Percentiles rank a stretch among this genome's conserved stretches.
Conservation (phyloP, 2,888 invertebrate genomes). For the Lydus trimaculatus region DNA sequence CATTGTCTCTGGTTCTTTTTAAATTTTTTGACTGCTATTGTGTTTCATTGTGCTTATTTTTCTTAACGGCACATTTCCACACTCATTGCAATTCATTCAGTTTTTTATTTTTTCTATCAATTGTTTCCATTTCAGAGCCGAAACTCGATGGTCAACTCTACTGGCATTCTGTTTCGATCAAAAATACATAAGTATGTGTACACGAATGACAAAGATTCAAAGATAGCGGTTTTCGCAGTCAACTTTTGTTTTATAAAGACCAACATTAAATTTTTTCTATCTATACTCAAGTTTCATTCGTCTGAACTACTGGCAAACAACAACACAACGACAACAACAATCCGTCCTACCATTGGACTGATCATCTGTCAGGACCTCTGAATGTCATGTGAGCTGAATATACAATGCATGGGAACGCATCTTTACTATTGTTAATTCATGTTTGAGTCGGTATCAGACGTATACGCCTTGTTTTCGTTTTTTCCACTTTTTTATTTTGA, state of each 20-base stretch:
- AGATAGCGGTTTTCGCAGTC: conserved; percentile 48
- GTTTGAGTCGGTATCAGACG: conserved; percentile 36
- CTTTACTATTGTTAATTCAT: conserved; percentile 54
- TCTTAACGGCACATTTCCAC: conserved; percentile 32
- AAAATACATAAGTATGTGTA: conserved; percentile 46
- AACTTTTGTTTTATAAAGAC: conserved; percentile 52
- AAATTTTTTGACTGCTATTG: not conserved
- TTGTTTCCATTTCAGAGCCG: not conserved
- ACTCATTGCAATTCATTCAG: conserved; percentile 43
- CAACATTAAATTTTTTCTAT: conserved; percentile 50
- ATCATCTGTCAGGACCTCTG: conserved; percentile 42
- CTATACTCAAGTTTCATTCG: conserved; percentile 17
- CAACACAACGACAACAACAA: conserved; percentile 45
- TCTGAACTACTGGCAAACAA: conserved; percentile 32
- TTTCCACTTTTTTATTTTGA: not conserved
- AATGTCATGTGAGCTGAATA: conserved; percentile 54
- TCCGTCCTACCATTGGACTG: conserved; percentile 25
- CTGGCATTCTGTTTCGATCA: conserved; percentile 25
- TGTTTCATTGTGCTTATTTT: conserved; percentile 3
- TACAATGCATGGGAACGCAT: conserved; percentile 58
- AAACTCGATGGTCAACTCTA: not conserved
- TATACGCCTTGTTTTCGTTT: not conserved
- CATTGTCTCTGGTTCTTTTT: conserved; percentile 24
- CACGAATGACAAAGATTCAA: conserved; percentile 4
- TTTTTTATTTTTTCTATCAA: conserved; percentile 45